phyloP scores from a whole-genome alignment of 2,888 invertebrate species.

The Protophormia terraenovae region DNA sequence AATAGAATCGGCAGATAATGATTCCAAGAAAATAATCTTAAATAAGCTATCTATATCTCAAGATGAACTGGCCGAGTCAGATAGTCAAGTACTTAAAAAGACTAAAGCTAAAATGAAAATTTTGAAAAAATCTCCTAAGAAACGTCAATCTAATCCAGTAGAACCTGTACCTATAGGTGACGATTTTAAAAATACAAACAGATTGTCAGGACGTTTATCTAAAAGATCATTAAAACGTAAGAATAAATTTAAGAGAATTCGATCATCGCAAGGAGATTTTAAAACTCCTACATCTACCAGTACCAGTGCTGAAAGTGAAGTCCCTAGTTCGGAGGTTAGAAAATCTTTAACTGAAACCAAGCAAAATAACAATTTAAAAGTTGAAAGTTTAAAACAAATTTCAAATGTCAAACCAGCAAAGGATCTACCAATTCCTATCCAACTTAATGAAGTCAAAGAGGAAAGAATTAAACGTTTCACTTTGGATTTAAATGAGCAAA shows the following conservation, averaged over 20 bases:
- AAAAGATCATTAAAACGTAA: neutral
- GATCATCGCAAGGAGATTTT: neutral
- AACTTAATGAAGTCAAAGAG: neutral
- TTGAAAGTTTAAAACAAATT: neutral
- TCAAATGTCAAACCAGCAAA: neutral
- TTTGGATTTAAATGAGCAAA: neutral
- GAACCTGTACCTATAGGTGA: conserved; percentile 13
- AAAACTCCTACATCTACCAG: neutral
- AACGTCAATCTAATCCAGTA: neutral
- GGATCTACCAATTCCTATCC: neutral
- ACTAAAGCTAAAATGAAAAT: too few species aligned
- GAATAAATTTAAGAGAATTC: neutral
- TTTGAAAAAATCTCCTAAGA: neutral
- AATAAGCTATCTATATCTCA: too few species aligned
- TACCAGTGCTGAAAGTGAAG: neutral
- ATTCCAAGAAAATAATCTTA: too few species aligned
- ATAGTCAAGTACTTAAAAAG: too few species aligned
- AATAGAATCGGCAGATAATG: neutral
- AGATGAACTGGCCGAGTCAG: too few species aligned
- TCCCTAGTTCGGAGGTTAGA: neutral
- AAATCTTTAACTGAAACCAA: neutral
- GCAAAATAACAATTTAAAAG: neutral
- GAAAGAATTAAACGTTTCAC: neutral
- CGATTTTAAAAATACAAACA: neutral
- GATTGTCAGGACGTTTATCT: neutral